These are phyloP conservation scores for Macrotis lagotis DNA, from an alignment of 2,113 vertebrate species.

Conservation along the genomic window DNA sequence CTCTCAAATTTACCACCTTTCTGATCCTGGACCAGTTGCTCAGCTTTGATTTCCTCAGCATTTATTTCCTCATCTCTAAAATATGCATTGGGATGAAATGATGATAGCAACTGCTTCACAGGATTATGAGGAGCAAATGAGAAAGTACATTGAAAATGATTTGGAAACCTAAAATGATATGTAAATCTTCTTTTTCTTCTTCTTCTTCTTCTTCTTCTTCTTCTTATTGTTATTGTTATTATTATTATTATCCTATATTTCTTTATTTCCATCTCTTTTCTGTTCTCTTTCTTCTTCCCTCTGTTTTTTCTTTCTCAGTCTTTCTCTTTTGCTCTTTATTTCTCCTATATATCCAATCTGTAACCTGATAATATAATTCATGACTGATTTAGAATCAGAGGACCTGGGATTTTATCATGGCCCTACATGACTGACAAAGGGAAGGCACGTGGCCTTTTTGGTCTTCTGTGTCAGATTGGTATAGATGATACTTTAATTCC, in stretches of 20 bases:
- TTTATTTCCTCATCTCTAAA: neutral
- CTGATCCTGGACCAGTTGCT: neutral
- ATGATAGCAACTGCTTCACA: neutral
- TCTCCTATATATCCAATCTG: neutral
- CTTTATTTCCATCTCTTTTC: neutral
- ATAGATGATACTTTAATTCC: neutral
- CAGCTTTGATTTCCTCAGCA: neutral
- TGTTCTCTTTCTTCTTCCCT: neutral
- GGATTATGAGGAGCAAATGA: neutral
- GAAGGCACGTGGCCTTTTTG: neutral
- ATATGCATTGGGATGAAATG: neutral
- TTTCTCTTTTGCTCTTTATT: too few relatives aligned
- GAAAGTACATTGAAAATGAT: neutral
- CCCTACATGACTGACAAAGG: neutral
- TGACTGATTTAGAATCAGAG: neutral
- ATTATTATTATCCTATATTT: neutral
- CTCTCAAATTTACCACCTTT: neutral
- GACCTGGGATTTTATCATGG: neutral
- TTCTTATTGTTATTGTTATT: too few relatives aligned
- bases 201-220: too few relatives aligned
- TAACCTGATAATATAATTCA: neutral
- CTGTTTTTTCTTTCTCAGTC: too few relatives aligned
- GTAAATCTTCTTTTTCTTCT: neutral
- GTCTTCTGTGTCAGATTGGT: neutral
- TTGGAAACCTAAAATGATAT: neutral